A percentile compares a stretch with the other conserved stretches of the same genome.
Conservation (phyloP, 2,888 invertebrate species). For the Eupeodes latifasciatus region DNA sequence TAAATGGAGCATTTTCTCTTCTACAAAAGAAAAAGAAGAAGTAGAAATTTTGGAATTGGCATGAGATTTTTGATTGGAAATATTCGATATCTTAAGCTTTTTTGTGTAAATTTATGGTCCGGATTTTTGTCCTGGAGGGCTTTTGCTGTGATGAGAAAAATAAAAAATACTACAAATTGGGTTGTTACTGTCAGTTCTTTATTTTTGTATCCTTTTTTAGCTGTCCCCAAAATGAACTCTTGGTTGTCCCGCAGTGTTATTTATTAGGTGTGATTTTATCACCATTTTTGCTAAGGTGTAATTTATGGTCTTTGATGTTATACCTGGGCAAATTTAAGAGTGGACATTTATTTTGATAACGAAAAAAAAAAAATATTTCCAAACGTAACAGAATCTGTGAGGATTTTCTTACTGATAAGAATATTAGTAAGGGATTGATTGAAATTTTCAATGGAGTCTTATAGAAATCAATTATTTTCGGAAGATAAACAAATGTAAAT, state of each 20-base stretch:
- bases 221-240: background rate
- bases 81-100: conserved; percentile 20
- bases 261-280: conserved; percentile 61
- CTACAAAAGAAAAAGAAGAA: background rate
- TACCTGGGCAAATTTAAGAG: conserved; percentile 15
- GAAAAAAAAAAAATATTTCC: background rate
- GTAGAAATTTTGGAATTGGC: background rate
- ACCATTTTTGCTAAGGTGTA: conserved; percentile 12
- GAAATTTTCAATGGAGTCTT: background rate
- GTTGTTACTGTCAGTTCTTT: conserved; percentile 13
- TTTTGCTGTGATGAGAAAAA: background rate
- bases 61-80: conserved; percentile 33
- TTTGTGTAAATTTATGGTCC: conserved; percentile 50
- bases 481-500: background rate
- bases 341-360: background rate
- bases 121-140: conserved; percentile 30
- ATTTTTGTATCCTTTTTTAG: no score
- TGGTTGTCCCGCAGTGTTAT: conserved; percentile 60
- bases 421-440: no score
- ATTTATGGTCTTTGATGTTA: background rate
- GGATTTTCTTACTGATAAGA: background rate
- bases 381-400: background rate
- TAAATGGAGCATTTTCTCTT: conserved; percentile 1
- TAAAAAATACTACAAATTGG: conserved; percentile 55
- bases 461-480: background rate